A percentile compares a stretch with the other conserved stretches of the same genome.
Conservation (phyloP, 23 tunicate genomes). For the Halocynthia roretzi region DNA sequence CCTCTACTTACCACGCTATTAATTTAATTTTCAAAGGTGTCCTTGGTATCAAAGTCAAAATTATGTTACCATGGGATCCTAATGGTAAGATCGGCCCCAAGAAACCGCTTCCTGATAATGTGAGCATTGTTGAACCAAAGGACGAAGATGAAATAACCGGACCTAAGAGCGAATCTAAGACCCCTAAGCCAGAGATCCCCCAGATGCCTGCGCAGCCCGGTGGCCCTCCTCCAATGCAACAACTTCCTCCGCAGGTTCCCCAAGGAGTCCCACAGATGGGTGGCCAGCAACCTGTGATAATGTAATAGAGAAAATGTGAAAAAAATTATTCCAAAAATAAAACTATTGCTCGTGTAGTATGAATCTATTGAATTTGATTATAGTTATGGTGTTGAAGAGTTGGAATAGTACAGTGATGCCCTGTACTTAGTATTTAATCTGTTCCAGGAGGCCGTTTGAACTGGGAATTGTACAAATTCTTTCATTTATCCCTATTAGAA, state of each 20-base stretch:
- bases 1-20: too few relatives aligned
- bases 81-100: conserved; percentile 95
- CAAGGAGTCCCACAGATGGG: conserved; percentile 16
- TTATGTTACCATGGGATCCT: conserved; percentile 97
- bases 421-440: too few relatives aligned
- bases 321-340: too few relatives aligned
- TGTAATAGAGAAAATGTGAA: too few relatives aligned
- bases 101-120: conserved; percentile 91
- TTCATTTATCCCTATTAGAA: too few relatives aligned
- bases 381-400: too few relatives aligned
- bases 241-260: conserved; percentile 35
- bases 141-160: conserved; percentile 89
- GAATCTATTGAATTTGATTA: too few relatives aligned
- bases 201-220: conserved; percentile 48
- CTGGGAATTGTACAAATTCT: too few relatives aligned
- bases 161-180: conserved; percentile 77
- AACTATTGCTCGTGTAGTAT: too few relatives aligned
- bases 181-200: conserved; percentile 47
- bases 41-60: conserved; percentile 83
- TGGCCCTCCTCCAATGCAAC: conserved; percentile 23
- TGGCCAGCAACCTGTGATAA: not conserved
- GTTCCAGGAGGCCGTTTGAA: too few relatives aligned
- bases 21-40: conserved; percentile 40
- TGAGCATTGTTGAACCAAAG: conserved; percentile 92
- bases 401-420: too few relatives aligned